Conservation (phyloP, 2,113 vertebrate genomes). For the Serinus canaria region DNA sequence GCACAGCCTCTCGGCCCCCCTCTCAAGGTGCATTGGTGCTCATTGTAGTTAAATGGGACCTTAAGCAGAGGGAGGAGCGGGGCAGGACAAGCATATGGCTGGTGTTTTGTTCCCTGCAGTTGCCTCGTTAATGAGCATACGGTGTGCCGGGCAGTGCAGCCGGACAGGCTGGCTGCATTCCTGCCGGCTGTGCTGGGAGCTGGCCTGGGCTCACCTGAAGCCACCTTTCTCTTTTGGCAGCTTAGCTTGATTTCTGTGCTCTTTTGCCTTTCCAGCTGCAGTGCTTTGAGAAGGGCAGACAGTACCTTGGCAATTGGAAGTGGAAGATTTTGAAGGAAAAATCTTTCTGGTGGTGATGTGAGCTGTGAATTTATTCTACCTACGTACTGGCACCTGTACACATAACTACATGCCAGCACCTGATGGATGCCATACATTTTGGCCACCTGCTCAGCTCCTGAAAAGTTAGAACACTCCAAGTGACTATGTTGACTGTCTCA, state of each 20-base stretch:
- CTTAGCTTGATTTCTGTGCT: neutral
- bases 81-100: neutral
- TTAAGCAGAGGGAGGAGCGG: neutral
- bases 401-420: neutral
- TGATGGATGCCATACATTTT: neutral
- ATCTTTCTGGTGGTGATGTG: neutral
- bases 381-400: neutral
- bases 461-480: neutral
- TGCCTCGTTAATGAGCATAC: neutral
- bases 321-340: neutral
- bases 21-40: neutral
- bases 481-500: neutral
- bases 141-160: rapidly evolving
- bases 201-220: neutral
- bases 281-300: neutral
- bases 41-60: neutral
- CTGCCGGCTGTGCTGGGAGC: neutral
- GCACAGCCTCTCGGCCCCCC: neutral
- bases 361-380: neutral
- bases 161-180: rapidly evolving
- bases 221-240: neutral
- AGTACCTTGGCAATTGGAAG: neutral
- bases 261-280: neutral
- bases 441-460: neutral
- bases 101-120: neutral